These are phyloP conservation scores for Pantala flavescens DNA, from an alignment of 1,140 invertebrate genomes.

Conservation along the genomic window DNA sequence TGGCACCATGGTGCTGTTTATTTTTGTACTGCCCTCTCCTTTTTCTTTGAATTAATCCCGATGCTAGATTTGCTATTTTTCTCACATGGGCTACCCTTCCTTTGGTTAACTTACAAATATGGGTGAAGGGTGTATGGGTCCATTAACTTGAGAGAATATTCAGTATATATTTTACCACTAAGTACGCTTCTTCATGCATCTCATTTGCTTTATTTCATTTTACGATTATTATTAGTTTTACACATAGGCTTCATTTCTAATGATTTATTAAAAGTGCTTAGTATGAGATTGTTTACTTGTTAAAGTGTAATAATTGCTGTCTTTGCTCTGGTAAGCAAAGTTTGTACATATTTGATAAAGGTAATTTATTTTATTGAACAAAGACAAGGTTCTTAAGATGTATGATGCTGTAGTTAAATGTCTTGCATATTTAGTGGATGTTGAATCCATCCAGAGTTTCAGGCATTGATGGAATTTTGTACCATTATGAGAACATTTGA, in stretches of 20 bases:
- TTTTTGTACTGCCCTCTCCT: not conserved
- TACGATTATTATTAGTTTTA: not conserved
- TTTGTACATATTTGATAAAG: not conserved
- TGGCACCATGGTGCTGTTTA: not conserved
- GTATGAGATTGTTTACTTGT: not conserved
- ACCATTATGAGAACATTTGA: constrained; percentile 7
- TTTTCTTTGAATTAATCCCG: not conserved
- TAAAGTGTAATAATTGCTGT: not conserved
- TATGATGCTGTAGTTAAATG: not conserved
- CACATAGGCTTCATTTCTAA: not conserved
- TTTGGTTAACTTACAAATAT: not conserved
- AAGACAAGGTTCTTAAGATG: not conserved
- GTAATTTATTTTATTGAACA: constrained; percentile 5
- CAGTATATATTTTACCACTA: not conserved
- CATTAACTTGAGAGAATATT: not conserved
- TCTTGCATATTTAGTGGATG: constrained; percentile 1
- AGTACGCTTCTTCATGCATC: not conserved
- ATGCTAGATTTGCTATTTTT: not conserved
- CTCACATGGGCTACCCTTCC: not conserved
- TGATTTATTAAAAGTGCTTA: not conserved
- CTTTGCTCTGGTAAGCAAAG: not conserved
- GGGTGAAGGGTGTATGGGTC: not conserved
- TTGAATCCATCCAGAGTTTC: not conserved
- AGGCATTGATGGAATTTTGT: constrained; percentile 4
- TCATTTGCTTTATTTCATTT: not conserved